Base-by-base conservation (phyloP, 2,888 invertebrate species). In the Sicus ferrugineus region DNA sequence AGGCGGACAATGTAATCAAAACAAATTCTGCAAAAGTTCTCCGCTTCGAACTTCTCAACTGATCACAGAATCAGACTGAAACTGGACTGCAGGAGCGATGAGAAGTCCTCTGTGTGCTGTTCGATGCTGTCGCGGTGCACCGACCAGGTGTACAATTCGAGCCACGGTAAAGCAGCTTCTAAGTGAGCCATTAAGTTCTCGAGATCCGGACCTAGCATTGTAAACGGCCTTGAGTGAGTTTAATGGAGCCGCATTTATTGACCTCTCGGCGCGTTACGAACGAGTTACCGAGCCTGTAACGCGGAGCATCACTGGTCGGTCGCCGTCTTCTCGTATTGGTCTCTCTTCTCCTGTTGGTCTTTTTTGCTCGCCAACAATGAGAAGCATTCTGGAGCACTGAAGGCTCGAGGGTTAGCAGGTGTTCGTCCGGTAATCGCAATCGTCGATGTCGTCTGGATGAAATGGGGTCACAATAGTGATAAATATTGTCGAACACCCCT, bases 201-300 rank as follows among this genome's bases (percentile, higher is more conserved):
- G 4, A 63, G 50, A 63, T 28, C 50, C 23, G 34, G 23, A 46
- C 62, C 5, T 23, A 31, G 34, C 19, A 31, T 31, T 54, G 56
- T 56, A 54, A 56, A 46, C 56, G 66, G 23, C 66, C 66, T 66
- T 66, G 66, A 66, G 58, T 34, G 30, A 56, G 58, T 58, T 56
- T 58, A 66, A 56, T 66, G 42, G 26, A 16, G 38, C 52, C 52
- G 19, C 38, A 28, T 28, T 54, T 54, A 28, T 31, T 38, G 23
- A 19, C 42, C 16, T 42, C 16, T 26, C 38, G 1, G 4, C 21
- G 34, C 16, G 11, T 11, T 7, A 14, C 26, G 23, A 23, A 38
- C 3, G 21, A 46, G 62, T 46, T 28, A 26, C 61, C 14, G 19
- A 46, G 3, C 48, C 1, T 46, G 30, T 16, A 48, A 46, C n/a